phyloP scores from a whole-genome alignment of 1,140 invertebrate species.

The Asobara japonica region DNA sequence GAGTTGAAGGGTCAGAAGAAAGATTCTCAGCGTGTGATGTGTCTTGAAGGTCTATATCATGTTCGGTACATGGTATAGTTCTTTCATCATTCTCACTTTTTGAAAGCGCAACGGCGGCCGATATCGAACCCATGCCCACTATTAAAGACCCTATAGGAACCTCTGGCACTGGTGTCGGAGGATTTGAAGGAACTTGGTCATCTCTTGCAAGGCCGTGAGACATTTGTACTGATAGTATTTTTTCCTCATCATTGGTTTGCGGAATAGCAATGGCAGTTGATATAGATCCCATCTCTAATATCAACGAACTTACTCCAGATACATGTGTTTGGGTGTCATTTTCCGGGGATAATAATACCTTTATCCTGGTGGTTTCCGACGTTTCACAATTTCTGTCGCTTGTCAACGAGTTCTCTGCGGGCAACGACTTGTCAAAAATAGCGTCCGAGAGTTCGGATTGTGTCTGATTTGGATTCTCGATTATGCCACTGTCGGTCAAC shows the following conservation, averaged over 20 bases:
- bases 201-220: neutral
- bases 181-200: neutral
- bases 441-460: slow-evolving; percentile 25
- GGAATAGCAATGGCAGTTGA: neutral
- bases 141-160: no score
- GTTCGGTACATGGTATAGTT: no score
- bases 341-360: neutral
- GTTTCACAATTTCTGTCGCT: neutral
- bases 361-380: neutral
- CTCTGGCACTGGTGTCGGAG: neutral
- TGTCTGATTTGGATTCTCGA: slow-evolving; percentile 11
- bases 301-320: neutral
- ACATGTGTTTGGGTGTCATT: neutral
- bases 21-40: no score
- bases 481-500: slow-evolving; percentile 20
- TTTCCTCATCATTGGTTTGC: neutral
- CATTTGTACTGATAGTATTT: neutral
- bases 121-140: no score
- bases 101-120: no score
- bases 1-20: neutral
- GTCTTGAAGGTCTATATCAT: no score
- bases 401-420: slow-evolving; percentile 11
- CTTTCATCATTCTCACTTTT: no score
- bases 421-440: slow-evolving; percentile 36
- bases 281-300: neutral